Base-by-base conservation (phyloP, 2,113 vertebrate species). In the Cynopterus brachyotis region DNA sequence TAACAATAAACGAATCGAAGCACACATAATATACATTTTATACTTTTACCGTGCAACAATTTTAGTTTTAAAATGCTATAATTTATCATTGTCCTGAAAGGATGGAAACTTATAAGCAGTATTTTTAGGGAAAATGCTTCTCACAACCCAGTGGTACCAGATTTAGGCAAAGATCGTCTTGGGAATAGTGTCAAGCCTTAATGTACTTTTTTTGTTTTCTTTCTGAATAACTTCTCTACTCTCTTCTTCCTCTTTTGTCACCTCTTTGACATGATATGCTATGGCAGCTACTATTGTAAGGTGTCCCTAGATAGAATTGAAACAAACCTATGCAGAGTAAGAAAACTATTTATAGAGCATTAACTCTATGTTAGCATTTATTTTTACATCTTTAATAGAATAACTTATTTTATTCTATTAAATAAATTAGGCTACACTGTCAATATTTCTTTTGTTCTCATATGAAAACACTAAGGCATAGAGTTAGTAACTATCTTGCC, bases 1-100 rank as follows among this genome's bases (percentile, higher is more conserved):
- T 69, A 42, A 64, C 3, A 81, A 57, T 4, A 28, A 32, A 37
- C 2, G 26, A 32, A 72, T 17, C 8, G 53, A 96, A 96, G 78
- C 4, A 85, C 19, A 79, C 12, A 7, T 4, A 57, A 26, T 5
- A 76, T 81, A 67, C 26, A 10, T 76, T 93, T 64, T 50, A 42
- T 73, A 55, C 3, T 35, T 91, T 75, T 57, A 32, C 7, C 57
- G 53, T 45, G 37, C 26, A 64, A 50, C 24, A 50, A 70, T 66
- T 83, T 96, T 53, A 67, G 62, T 55, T 94, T 94, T 66, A 55
- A 95, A 88, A 72, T 73, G 10, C 5, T 28, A 15, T 50, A 88
- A 40, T 67, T 89, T 60, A 40, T 35, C 57, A 45, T 10, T 62
- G 9, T n/a, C 16, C 6, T 53, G 62, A 70, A 88, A 84, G 16